Evolutionary conservation across 2,113 vertebrate genomes (phyloP).

Genomic region (Laterallus jamaicensis): DNA sequence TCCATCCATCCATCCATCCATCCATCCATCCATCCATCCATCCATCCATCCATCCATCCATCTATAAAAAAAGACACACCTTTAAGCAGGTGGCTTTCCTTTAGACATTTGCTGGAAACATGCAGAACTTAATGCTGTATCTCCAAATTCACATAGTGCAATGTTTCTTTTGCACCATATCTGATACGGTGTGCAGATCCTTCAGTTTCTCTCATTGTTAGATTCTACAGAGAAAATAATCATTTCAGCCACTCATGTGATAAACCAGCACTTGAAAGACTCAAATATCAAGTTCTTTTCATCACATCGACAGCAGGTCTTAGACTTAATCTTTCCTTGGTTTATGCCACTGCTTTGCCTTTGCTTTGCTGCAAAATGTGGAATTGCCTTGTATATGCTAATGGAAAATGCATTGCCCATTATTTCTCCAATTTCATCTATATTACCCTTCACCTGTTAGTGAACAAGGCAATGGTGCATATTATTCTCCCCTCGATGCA

Average conservation of each 20-base stretch:
- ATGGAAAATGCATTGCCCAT: slow-evolving; percentile 50
- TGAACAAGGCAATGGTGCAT: slow-evolving; percentile 29
- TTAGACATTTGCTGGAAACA: background rate
- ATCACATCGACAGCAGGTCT: slow-evolving; percentile 68
- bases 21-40: too few relatives aligned
- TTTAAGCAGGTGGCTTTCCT: background rate
- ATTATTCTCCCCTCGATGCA: slow-evolving; percentile 58
- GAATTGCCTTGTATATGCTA: slow-evolving; percentile 60
- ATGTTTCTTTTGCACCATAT: background rate
- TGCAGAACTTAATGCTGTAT: background rate
- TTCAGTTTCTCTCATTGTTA: slow-evolving; percentile 51
- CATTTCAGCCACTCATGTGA: slow-evolving; percentile 64
- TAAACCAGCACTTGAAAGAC: slow-evolving; percentile 71
- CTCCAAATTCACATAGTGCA: background rate
- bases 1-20: background rate
- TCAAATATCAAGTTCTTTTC: slow-evolving; percentile 79
- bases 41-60: too few relatives aligned
- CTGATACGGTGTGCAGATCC: background rate
- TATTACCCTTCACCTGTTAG: slow-evolving; percentile 68
- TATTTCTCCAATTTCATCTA: slow-evolving; percentile 61
- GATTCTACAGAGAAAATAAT: slow-evolving; percentile 64
- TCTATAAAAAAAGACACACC: background rate
- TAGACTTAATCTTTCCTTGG: slow-evolving; percentile 55
- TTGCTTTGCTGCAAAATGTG: slow-evolving; percentile 51
- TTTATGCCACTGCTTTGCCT: slow-evolving; percentile 56